These are phyloP conservation scores for Sarcophaga caerulescens DNA, from an alignment of 2,888 invertebrate species.

Conservation along the genomic window DNA sequence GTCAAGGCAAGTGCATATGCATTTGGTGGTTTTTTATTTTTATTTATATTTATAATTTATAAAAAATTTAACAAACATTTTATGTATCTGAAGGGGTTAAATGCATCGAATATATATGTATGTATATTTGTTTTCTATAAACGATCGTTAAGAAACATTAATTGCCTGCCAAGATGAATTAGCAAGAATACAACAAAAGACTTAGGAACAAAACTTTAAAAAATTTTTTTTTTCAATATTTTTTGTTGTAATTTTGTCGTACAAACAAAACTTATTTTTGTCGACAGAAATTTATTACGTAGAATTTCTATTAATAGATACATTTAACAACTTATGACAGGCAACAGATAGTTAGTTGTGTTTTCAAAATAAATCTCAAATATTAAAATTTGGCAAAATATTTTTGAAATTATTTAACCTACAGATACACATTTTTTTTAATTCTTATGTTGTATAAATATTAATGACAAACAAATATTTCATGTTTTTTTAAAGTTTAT, in stretches of 20 bases:
- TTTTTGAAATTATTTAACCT: background rate
- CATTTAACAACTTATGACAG: too few relatives aligned
- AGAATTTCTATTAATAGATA: too few relatives aligned
- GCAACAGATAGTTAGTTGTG: too few relatives aligned
- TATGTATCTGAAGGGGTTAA: slow-evolving; percentile 46
- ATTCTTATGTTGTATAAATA: background rate
- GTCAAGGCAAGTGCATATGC: slow-evolving; percentile 65
- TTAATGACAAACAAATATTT: background rate
- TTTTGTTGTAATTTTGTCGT: too few relatives aligned
- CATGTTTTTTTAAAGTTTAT: too few relatives aligned
- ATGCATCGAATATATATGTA: slow-evolving; percentile 42
- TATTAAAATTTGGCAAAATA: background rate
- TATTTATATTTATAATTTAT: slow-evolving; percentile 1
- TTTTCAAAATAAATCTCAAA: background rate
- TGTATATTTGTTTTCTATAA: background rate
- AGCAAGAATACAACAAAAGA: slow-evolving; percentile 15
- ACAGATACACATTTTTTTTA: background rate
- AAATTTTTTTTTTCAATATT: too few relatives aligned
- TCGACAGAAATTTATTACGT: too few relatives aligned
- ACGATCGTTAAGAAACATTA: slow-evolving; percentile 33
- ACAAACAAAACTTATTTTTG: too few relatives aligned
- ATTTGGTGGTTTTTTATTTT: slow-evolving; percentile 38
- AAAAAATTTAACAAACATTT: slow-evolving; percentile 27
- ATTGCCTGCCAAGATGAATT: slow-evolving; percentile 36
- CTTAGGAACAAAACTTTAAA: slow-evolving; percentile 18